Percentiles rank a stretch among this genome's conserved stretches.
These are phyloP conservation scores for Lochmaea crataegi DNA, from an alignment of 2,888 invertebrate genomes.

Conservation along the genomic window DNA sequence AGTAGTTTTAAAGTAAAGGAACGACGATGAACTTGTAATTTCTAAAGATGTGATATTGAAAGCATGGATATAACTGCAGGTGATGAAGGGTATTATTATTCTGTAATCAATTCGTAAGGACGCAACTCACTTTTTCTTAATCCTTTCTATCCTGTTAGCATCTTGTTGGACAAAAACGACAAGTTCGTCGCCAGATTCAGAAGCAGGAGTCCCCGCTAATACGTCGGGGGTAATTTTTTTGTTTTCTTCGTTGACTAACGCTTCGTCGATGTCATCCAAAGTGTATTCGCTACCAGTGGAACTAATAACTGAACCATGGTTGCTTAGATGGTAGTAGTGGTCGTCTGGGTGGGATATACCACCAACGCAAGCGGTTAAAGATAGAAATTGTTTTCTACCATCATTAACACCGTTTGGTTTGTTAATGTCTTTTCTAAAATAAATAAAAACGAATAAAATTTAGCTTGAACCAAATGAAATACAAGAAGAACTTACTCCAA, in stretches of 20 bases:
- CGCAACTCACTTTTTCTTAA: constrained; percentile 73
- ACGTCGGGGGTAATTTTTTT: constrained; percentile 79
- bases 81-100: too few relatives aligned
- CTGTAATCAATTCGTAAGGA: background rate
- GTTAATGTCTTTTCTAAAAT: constrained; percentile 51
- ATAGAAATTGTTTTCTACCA: constrained; percentile 82
- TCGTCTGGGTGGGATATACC: constrained; percentile 69
- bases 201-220: constrained; percentile 77
- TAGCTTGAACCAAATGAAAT: background rate
- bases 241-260: constrained; percentile 66
- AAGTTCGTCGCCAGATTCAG: constrained; percentile 76
- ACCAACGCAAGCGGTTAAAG: constrained; percentile 79
- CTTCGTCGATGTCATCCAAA: constrained; percentile 73
- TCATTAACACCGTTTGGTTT: constrained; percentile 60
- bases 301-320: constrained; percentile 66
- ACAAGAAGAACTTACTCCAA: constrained; percentile 56
- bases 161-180: constrained; percentile 88
- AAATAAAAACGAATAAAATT: background rate
- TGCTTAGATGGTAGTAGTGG: constrained; percentile 69
- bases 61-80: too few relatives aligned
- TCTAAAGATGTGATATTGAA: too few relatives aligned
- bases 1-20: too few relatives aligned
- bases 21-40: too few relatives aligned
- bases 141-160: constrained; percentile 83
- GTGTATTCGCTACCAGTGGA: constrained; percentile 77